A percentile compares a stretch with the other conserved stretches of the same genome.
phyloP scores from a whole-genome alignment of 2,113 vertebrate genomes.

The Prolemur simus region DNA sequence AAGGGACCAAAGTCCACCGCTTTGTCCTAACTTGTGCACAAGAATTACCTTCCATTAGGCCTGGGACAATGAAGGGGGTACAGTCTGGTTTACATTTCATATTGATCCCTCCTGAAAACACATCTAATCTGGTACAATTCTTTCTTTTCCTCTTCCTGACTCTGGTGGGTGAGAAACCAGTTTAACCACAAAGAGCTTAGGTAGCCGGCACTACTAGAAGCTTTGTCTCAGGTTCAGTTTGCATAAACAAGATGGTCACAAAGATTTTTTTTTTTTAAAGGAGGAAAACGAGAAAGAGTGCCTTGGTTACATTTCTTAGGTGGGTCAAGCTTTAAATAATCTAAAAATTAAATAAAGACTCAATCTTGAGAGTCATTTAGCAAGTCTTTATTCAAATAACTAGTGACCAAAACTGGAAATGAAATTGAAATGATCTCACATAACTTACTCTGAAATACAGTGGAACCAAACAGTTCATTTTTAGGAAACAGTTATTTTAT shows the following conservation, averaged over 20 bases:
- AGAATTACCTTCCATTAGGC: neutral
- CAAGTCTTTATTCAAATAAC: neutral
- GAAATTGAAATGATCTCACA: neutral
- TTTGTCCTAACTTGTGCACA: neutral
- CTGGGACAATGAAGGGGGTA: neutral
- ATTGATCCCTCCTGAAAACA: neutral
- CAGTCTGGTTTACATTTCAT: neutral
- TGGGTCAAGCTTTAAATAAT: neutral
- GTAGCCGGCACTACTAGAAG: accelerated
- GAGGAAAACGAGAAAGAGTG: neutral
- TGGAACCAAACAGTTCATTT: neutral
- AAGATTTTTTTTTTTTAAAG: neutral
- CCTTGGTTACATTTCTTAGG: neutral
- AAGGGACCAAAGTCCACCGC: neutral
- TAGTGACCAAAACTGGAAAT: neutral
- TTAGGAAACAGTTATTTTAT: neutral
- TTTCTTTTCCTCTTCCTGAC: slow-evolving; percentile 12
- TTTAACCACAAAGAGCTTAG: slow-evolving; percentile 61
- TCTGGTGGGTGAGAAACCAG: slow-evolving; percentile 58
- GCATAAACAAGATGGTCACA: neutral
- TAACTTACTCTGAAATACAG: neutral
- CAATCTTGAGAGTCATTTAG: neutral
- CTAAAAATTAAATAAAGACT: neutral
- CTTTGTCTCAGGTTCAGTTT: slow-evolving; percentile 28
- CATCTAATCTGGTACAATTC: neutral